Evolutionary conservation across 2,113 vertebrate genomes (phyloP).

Genomic region (Ariopsis seemanni): DNA sequence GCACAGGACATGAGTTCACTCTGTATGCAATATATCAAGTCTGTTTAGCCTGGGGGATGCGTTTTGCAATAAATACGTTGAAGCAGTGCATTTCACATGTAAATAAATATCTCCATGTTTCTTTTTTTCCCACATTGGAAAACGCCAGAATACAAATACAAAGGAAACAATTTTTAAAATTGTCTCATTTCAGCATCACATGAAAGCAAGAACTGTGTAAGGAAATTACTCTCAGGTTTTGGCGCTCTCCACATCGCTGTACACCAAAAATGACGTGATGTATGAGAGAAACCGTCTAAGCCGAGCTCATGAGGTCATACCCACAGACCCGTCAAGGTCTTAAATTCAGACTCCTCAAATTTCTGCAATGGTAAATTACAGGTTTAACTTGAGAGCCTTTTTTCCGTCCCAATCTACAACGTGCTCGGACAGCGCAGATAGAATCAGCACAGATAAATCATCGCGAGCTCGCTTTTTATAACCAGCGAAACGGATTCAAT

Average conservation of each 20-base stretch:
- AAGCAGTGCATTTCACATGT: background rate
- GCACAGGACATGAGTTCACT: background rate
- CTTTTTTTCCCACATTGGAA: background rate
- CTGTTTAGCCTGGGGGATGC: background rate
- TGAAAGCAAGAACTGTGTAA: background rate
- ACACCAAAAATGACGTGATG: constrained; percentile 2
- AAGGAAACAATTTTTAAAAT: background rate
- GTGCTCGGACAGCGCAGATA: background rate
- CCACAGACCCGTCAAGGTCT: background rate
- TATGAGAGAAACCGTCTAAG: background rate
- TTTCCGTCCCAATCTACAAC: background rate
- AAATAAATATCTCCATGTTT: background rate
- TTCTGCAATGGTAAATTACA: constrained; percentile 10
- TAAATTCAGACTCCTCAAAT: background rate
- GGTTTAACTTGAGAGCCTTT: background rate
- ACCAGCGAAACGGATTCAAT: background rate
- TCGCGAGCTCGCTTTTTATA: too few species aligned
- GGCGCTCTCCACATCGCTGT: background rate
- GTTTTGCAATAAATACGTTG: background rate
- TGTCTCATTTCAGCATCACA: background rate
- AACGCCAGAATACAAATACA: background rate
- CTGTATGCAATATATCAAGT: background rate
- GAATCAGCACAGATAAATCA: background rate
- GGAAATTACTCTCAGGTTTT: background rate
- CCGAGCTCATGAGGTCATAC: constrained; percentile 24